Percentiles rank a stretch among this genome's conserved stretches.
These are phyloP conservation scores for Lycocerus yunnanus DNA, from an alignment of 2,888 invertebrate species.

Conservation along the genomic window DNA sequence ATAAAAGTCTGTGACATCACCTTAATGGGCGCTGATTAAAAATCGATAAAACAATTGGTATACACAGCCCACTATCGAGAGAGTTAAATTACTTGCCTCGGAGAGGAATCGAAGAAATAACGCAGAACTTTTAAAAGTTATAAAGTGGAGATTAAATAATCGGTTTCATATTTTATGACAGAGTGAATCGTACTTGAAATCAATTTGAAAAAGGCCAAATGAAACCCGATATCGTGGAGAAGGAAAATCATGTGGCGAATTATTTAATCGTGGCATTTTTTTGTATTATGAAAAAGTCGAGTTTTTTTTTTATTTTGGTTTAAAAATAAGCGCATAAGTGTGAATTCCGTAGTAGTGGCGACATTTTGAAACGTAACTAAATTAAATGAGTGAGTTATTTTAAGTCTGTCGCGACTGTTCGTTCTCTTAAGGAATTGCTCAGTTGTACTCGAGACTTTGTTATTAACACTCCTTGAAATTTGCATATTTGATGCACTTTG, in stretches of 20 bases:
- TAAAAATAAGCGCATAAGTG: neutral
- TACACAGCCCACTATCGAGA: neutral
- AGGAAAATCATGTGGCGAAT: neutral
- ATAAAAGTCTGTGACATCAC: neutral
- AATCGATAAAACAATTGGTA: neutral
- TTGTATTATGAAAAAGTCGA: neutral
- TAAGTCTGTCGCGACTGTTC: conserved; percentile 42
- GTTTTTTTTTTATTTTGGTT: neutral
- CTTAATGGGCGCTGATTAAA: neutral
- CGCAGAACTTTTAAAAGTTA: neutral
- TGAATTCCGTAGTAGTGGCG: neutral
- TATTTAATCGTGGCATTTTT: neutral
- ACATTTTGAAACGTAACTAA: conserved; percentile 28
- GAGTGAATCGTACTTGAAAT: neutral
- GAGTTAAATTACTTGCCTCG: neutral
- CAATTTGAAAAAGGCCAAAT: neutral
- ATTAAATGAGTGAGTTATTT: conserved; percentile 41
- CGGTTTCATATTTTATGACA: neutral
- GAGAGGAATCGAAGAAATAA: neutral
- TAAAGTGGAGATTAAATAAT: neutral
- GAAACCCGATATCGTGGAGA: neutral
- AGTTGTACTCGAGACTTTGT: conserved; percentile 37
- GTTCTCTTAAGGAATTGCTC: conserved; percentile 39
- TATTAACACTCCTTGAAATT: conserved; percentile 32
- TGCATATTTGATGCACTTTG: conserved; percentile 17